Percentiles rank a stretch among this genome's conserved stretches.
Evolutionary conservation across 2,797 vertebrate species (phyloP).

Genomic region (Rallus crepitans): DNA sequence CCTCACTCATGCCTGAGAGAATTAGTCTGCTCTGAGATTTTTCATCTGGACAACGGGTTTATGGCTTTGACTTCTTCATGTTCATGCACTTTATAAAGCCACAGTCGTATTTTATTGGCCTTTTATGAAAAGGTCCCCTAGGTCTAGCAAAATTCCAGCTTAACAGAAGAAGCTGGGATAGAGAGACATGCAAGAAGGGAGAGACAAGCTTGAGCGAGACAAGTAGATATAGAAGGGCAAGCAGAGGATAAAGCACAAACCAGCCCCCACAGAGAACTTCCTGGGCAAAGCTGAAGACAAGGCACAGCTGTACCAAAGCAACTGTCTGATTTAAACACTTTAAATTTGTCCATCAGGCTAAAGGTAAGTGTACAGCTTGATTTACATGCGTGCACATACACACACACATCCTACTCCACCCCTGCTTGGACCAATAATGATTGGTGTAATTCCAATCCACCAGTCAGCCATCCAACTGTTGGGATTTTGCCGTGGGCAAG

Average conservation of each 20-base stretch:
- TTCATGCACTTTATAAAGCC: neutral
- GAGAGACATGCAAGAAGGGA: neutral
- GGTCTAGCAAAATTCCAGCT: slow-evolving; percentile 19
- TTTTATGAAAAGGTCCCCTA: slow-evolving; percentile 19
- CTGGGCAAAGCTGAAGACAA: neutral
- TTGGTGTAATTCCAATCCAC: neutral
- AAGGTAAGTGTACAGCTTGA: neutral
- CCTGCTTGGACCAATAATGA: neutral
- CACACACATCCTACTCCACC: neutral
- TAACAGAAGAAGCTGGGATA: neutral
- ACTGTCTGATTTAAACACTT: neutral
- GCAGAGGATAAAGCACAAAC: neutral
- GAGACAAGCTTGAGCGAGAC: neutral
- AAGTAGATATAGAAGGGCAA: neutral
- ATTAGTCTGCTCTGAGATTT: neutral
- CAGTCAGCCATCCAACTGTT: neutral
- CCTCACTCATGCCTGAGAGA: neutral
- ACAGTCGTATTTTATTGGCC: slow-evolving; percentile 12
- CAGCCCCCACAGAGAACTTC: neutral
- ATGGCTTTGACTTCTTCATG: neutral
- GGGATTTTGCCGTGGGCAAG: neutral
- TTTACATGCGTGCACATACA: neutral
- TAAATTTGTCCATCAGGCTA: neutral
- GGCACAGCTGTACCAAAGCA: neutral
- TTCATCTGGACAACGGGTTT: neutral